Base-by-base conservation (phyloP, 1,140 invertebrate genomes). In the Cotesia typhae region DNA sequence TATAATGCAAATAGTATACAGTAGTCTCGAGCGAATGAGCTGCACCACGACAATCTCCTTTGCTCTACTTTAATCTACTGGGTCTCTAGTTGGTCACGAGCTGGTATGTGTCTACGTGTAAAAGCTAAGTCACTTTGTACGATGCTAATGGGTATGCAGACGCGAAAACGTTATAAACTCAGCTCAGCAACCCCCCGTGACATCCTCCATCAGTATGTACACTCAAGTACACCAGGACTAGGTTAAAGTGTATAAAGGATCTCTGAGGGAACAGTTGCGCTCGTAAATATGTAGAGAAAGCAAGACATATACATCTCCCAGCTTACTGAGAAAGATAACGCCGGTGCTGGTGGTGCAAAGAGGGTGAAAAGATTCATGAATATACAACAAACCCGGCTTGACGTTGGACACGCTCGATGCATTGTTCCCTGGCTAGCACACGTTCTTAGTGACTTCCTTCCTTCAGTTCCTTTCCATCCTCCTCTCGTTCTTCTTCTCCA, bases 231-330 rank as follows among this genome's bases (percentile, higher is more conserved):
- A 52, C 9, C n/a, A 2, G 14, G n/a, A 57, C n/a, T 57, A 57
- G 17, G 41, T 47, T 47, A 47, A 47, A 47, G 41, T 47, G 3
- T 47, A 47, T 47, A 63, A 68, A 68, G 57, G 47, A 61, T 61
- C 59, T 38, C 37, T 38, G 28, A 20, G 51, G 37, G 14, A 71
- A 66, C 70, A 65, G 71, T 67, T 67, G 71, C 55, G n/a, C 53
- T 72, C 65, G 71, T 72, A 67, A 72, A 72, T 72, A 67, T 72
- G 71, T 63, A 67, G 38, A 60, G 71, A 38, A 37, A 28, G 51
- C n/a, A 41, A 36, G 10, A 4, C 41, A 10, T 47, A 47, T 47
- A 6, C 5, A 6, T 47, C 6, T 9, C 41, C 41, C 1, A 28
- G 28, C 2, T 28, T 28, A 28, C 28, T 2, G 35, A 51, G 20